Conservation (phyloP, 2,113 vertebrate species). For the Passer domesticus region DNA sequence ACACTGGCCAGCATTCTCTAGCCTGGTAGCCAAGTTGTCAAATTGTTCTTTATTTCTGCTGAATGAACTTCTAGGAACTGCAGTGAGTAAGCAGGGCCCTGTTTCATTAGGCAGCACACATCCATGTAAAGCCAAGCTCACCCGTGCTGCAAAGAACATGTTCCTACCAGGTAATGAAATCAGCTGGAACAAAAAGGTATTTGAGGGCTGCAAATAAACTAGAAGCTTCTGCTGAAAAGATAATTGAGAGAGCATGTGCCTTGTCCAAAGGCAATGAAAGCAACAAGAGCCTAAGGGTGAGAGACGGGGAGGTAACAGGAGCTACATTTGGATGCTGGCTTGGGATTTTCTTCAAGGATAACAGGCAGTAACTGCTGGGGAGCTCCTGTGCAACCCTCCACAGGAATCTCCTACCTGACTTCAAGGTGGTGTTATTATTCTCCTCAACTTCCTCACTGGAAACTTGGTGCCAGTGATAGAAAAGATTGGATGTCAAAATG, state of each 20-base stretch:
- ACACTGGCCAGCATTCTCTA: neutral
- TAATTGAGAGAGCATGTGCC: neutral
- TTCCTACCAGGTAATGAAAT: neutral
- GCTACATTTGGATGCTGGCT: neutral
- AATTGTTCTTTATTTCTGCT: constrained; percentile 26
- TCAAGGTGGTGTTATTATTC: neutral
- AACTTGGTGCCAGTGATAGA: neutral
- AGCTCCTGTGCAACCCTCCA: neutral
- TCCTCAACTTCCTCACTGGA: neutral
- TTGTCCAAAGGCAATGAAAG: neutral
- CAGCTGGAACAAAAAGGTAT: neutral
- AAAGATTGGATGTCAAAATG: neutral
- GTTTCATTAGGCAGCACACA: neutral
- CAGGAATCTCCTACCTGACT: neutral
- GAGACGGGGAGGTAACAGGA: neutral
- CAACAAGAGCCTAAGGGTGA: neutral
- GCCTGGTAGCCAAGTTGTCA: neutral
- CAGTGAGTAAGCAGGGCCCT: neutral
- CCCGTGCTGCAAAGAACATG: neutral
- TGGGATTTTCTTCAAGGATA: neutral
- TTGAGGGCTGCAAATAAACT: neutral
- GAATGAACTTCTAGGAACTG: constrained; percentile 21
- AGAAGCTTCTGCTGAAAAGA: constrained; percentile 1
- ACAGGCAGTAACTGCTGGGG: neutral
- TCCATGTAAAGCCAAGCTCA: neutral